Percentiles rank a stretch among this genome's conserved stretches.
These are phyloP conservation scores for Psittacula derbiana DNA, from an alignment of 2,797 vertebrate genomes.

Conservation along the genomic window DNA sequence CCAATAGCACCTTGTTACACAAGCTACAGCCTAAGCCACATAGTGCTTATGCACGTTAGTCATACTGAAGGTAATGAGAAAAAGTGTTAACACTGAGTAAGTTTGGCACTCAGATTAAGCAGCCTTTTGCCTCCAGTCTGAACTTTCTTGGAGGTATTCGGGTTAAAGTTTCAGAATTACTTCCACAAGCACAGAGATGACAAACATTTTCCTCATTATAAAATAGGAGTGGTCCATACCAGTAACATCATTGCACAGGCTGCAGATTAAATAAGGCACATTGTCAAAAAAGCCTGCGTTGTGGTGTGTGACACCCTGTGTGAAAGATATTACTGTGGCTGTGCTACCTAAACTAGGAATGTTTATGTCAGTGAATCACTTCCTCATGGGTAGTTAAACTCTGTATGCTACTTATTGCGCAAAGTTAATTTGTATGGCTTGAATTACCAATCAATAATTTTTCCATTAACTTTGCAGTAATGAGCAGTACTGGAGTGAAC, in stretches of 20 bases:
- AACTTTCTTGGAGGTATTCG: not conserved
- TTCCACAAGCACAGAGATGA: not conserved
- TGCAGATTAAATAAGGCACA: not conserved
- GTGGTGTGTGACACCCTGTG: not conserved
- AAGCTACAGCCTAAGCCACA: not conserved
- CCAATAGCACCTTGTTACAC: not conserved
- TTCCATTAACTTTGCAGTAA: slow-evolving; percentile 39
- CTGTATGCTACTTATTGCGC: not conserved
- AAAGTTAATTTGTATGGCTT: not conserved
- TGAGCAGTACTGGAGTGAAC: slow-evolving; percentile 22
- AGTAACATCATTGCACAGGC: not conserved
- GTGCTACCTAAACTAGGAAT: not conserved
- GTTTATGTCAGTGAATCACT: not conserved
- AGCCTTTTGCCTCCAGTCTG: not conserved
- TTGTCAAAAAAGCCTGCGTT: fast-evolving
- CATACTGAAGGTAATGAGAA: not conserved
- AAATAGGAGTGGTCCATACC: not conserved
- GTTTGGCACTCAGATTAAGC: not conserved
- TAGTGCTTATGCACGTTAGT: not conserved
- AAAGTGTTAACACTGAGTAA: not conserved
- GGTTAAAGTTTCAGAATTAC: not conserved
- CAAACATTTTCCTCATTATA: not conserved
- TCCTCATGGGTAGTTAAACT: not conserved
- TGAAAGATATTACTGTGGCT: not conserved
- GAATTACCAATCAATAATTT: slow-evolving; percentile 40